A percentile compares a stretch with the other conserved stretches of the same genome.
These are phyloP conservation scores for Brachionus paranguensis DNA, from an alignment of 1,140 invertebrate species.

Conservation along the genomic window DNA sequence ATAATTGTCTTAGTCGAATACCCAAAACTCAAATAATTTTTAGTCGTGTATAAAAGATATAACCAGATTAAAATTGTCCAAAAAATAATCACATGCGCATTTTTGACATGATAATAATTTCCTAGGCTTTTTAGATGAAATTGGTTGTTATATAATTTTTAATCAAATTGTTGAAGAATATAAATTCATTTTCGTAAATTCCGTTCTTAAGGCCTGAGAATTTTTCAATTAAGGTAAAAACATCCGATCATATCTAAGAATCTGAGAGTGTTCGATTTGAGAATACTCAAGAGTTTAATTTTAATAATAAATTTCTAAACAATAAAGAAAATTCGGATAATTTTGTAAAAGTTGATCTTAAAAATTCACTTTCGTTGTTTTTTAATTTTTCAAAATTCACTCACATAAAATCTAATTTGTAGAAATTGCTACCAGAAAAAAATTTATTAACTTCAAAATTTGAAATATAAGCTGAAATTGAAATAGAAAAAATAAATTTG, in stretches of 20 bases:
- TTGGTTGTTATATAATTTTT: neutral
- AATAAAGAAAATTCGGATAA: neutral
- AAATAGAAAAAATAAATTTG: neutral
- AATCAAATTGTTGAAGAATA: neutral
- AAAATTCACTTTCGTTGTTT: neutral
- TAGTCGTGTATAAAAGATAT: neutral
- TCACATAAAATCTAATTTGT: neutral
- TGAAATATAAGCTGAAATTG: constrained; percentile 24
- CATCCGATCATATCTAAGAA: neutral
- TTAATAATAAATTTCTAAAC: neutral
- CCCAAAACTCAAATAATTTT: neutral
- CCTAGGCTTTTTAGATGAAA: neutral
- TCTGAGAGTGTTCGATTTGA: neutral
- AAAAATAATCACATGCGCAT: neutral
- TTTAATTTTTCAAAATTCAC: neutral
- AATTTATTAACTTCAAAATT: constrained; percentile 26
- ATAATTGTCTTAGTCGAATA: neutral
- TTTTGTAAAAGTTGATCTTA: neutral
- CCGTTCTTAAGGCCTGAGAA: neutral
- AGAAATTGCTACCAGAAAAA: neutral
- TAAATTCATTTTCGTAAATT: neutral
- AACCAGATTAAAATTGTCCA: neutral
- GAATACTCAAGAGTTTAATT: neutral
- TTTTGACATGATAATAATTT: neutral
- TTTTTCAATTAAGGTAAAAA: neutral